Percentiles rank a stretch among this genome's conserved stretches.
phyloP scores from a whole-genome alignment of 92 coral and sea anemone species.

The Epizoanthus stellaris region DNA sequence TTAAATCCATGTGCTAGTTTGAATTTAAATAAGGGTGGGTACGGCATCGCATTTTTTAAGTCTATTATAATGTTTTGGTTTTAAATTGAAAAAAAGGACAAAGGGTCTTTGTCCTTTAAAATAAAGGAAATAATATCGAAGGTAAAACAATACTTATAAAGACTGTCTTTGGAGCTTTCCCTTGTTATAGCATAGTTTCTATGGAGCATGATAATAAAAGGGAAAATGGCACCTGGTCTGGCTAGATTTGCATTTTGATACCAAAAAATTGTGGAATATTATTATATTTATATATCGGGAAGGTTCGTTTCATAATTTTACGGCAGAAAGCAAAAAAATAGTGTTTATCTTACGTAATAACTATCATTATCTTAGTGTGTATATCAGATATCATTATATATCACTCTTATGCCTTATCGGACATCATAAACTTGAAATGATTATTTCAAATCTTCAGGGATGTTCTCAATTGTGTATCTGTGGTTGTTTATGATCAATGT shows the following conservation, averaged over 20 bases:
- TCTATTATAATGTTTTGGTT: too few species aligned
- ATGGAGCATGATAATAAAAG: neutral
- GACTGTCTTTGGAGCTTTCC: neutral
- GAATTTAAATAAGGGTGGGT: too few species aligned
- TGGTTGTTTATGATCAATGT: neutral
- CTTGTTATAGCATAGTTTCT: neutral
- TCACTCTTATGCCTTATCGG: neutral
- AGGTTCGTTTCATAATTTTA: neutral
- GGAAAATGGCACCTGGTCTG: neutral
- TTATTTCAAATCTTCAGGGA: constrained; percentile 18
- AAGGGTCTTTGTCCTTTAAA: neutral
- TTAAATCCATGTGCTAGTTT: too few species aligned
- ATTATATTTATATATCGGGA: neutral
- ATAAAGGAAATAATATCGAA: neutral
- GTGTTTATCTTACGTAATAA: neutral
- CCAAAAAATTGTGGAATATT: neutral
- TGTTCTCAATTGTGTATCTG: neutral
- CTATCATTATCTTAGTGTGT: too few species aligned
- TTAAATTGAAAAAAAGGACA: too few species aligned
- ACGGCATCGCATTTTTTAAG: neutral
- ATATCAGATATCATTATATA: neutral
- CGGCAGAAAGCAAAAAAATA: neutral
- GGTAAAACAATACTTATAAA: neutral
- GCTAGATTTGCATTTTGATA: neutral
- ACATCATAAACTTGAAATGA: neutral